These are phyloP conservation scores for Neodiprion lecontei DNA, from an alignment of 1,140 invertebrate species.

Conservation along the genomic window DNA sequence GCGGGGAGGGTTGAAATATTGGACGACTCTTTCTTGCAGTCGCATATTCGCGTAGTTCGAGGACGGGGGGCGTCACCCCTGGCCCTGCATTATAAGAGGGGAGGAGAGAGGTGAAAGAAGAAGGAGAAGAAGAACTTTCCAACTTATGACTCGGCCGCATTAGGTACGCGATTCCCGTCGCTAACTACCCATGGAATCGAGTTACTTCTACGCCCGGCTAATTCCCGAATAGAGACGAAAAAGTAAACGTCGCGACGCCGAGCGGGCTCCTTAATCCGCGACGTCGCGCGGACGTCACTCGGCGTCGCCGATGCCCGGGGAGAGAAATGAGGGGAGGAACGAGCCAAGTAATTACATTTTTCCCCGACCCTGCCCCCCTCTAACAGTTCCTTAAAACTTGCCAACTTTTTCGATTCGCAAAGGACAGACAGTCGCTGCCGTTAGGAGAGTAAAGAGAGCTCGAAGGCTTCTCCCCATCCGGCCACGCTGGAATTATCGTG, in stretches of 20 bases:
- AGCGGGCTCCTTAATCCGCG: too few species aligned
- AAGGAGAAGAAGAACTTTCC: background rate
- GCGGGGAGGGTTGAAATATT: background rate
- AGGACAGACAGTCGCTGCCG: too few species aligned
- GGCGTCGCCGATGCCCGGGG: background rate
- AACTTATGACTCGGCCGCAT: background rate
- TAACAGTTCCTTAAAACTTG: too few species aligned
- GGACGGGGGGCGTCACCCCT: too few species aligned
- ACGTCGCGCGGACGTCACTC: background rate
- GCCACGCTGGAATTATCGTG: constrained; percentile 20
- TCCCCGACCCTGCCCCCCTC: too few species aligned
- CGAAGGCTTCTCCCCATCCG: too few species aligned
- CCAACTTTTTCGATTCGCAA: too few species aligned
- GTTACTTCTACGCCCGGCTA: constrained; percentile 1
- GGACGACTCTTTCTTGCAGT: constrained; percentile 4
- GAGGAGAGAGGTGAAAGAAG: constrained; percentile 1
- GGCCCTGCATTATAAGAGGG: background rate
- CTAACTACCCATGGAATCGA: constrained; percentile 1
- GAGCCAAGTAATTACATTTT: too few species aligned
- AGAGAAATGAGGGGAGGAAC: too few species aligned
- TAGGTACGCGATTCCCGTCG: background rate
- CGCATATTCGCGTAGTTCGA: too few species aligned
- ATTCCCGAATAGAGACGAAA: background rate
- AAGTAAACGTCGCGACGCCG: too few species aligned
- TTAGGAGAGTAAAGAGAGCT: too few species aligned